These are phyloP conservation scores for Pholis gunnellus DNA, from an alignment of 2,113 vertebrate genomes.

Conservation along the genomic window DNA sequence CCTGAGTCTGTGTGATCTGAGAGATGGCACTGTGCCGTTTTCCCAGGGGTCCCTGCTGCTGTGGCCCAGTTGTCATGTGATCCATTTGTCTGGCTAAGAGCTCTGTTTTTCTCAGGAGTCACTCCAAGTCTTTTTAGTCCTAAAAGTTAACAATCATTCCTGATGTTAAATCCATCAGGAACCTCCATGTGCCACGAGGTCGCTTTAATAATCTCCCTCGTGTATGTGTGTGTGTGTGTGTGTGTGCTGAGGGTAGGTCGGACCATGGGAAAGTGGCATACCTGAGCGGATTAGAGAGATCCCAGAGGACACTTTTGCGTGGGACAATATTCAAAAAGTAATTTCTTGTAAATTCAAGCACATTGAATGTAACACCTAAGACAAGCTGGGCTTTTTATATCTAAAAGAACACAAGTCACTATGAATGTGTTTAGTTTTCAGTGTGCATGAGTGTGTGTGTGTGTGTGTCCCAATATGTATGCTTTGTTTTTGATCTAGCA, in stretches of 20 bases:
- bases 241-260: conserved; percentile 60
- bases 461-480: conserved; percentile 9
- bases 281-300: conserved; percentile 79
- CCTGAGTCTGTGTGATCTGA: conserved; percentile 63
- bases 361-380: conserved; percentile 40
- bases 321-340: conserved; percentile 62
- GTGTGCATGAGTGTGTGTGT: not conserved
- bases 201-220: conserved; percentile 76
- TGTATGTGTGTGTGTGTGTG: conserved; percentile 59
- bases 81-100: conserved; percentile 73
- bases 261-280: conserved; percentile 81
- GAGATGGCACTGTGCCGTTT: conserved; percentile 74
- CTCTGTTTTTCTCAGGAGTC: conserved; percentile 78
- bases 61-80: conserved; percentile 81
- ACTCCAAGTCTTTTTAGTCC: conserved; percentile 77
- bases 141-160: conserved; percentile 80
- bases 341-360: conserved; percentile 65
- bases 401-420: conserved; percentile 1
- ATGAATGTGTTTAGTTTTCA: not conserved
- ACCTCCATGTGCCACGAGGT: conserved; percentile 78
- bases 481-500: conserved; percentile 72
- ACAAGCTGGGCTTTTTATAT: conserved; percentile 20
- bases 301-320: conserved; percentile 67
- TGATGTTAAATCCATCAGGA: conserved; percentile 85
- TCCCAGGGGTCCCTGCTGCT: conserved; percentile 79